Base-by-base conservation (phyloP, 2,797 vertebrate genomes). In the Chelonia mydas region DNA sequence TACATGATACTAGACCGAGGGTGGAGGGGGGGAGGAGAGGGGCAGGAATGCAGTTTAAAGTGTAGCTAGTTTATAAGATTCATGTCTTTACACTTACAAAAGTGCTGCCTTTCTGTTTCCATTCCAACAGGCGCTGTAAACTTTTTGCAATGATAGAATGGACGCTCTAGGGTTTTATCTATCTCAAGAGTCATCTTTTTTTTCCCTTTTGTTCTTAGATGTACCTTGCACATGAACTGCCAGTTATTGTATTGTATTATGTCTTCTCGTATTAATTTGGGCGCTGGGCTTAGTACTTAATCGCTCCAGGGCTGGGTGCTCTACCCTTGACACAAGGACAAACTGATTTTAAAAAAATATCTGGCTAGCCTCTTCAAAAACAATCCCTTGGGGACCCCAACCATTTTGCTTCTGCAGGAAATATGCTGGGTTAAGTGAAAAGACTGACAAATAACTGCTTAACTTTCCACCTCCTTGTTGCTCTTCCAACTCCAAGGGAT, bases 71-170 rank as follows among this genome's bases (percentile, higher is more conserved):
- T 87, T 37, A 5, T 59, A 92, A 81, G 50, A 81, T 83, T 90
- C 23, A 4, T 7, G 11, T 72, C 47, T 89, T 89, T 27, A 85
- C 61, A 57, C 3, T 90, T 88, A 6, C 83, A 45, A 81, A 81
- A n/a, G 15, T 94, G 49, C 89, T 91, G 72, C 57, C 57, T 92
- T 81, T 87, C 87, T 92, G 91, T 97, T 97, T 96, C 93, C 53
- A 37, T 96, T 84, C 90, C 89, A 95, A 88, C 87, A 45, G 81
- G 41, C 81, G 54, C 17, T 72, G 15, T 90, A 31, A 11, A 8
- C 91, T 27, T 61, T 85, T 86, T 95, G 86, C 88, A 94, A 83
- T 65, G 59, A 31, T 77, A 93, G n/a, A n/a, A n/a, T n/a, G n/a
- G n/a, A n/a, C n/a, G n/a, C n/a, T n/a, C n/a, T n/a, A n/a, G n/a